phyloP scores from a whole-genome alignment of 2,797 vertebrate genomes.

The Forpus xanthops region DNA sequence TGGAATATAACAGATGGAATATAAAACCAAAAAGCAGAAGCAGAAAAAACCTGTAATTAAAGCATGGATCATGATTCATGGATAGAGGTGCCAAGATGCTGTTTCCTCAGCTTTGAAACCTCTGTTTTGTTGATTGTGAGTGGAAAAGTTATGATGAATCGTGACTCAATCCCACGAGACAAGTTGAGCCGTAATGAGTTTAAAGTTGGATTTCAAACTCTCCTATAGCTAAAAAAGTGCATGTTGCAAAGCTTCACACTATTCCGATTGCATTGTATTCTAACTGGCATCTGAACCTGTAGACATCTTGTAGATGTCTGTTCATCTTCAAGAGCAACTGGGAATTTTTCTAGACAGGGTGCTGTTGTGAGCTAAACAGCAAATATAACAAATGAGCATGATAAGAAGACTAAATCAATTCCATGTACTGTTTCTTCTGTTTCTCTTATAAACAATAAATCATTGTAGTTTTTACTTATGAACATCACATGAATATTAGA shows the following conservation, averaged over 20 bases:
- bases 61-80: not conserved
- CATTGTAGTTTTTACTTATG: not conserved
- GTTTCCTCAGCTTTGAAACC: not conserved
- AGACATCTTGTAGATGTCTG: not conserved
- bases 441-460: not conserved
- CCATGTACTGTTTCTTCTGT: not conserved
- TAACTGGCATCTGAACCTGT: not conserved
- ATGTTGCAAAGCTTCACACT: not conserved
- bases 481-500: not conserved
- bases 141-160: not conserved
- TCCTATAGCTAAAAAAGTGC: not conserved
- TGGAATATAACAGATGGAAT: not conserved
- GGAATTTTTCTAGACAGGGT: not conserved
- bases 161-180: not conserved
- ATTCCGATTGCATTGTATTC: not conserved
- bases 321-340: not conserved
- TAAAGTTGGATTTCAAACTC: not conserved
- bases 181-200: not conserved
- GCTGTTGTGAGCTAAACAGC: not conserved
- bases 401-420: not conserved
- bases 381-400: not conserved
- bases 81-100: not conserved
- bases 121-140: not conserved
- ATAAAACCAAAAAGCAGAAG: not conserved
- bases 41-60: not conserved